phyloP scores from a whole-genome alignment of 2,797 vertebrate species.

The Pteropus rufus region DNA sequence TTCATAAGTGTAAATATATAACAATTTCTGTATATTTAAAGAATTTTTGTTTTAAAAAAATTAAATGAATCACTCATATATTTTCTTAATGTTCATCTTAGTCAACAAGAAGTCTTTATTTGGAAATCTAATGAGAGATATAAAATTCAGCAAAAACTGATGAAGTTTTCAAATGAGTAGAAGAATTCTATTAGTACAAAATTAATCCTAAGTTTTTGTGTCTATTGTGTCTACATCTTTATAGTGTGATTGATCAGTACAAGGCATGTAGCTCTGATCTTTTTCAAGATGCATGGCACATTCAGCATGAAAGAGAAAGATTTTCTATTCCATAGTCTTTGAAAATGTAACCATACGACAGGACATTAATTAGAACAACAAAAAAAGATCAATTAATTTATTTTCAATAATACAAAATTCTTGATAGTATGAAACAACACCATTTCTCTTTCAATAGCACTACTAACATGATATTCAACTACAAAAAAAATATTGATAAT shows the following conservation, averaged over 20 bases:
- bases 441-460: background rate
- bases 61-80: conserved; percentile 72
- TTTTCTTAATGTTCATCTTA: conserved; percentile 67
- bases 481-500: background rate
- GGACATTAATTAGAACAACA: background rate
- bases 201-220: conserved; percentile 59
- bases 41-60: conserved; percentile 57
- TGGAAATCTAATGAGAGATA: conserved; percentile 60
- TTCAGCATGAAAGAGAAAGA: background rate
- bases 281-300: background rate
- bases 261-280: conserved; percentile 14
- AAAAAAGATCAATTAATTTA: background rate
- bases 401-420: conserved; percentile 14
- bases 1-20: conserved; percentile 59
- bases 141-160: conserved; percentile 67
- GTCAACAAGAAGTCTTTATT: conserved; percentile 67
- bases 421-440: background rate
- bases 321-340: background rate
- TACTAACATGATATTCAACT: background rate
- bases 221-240: background rate
- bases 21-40: conserved; percentile 61
- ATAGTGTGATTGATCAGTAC: conserved; percentile 27
- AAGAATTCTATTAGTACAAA: conserved; percentile 53
- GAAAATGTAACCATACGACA: conserved; percentile 1
- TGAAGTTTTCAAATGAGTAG: conserved; percentile 30